phyloP scores from a whole-genome alignment of 2,888 invertebrate genomes.

The Drosophila gaucha region DNA sequence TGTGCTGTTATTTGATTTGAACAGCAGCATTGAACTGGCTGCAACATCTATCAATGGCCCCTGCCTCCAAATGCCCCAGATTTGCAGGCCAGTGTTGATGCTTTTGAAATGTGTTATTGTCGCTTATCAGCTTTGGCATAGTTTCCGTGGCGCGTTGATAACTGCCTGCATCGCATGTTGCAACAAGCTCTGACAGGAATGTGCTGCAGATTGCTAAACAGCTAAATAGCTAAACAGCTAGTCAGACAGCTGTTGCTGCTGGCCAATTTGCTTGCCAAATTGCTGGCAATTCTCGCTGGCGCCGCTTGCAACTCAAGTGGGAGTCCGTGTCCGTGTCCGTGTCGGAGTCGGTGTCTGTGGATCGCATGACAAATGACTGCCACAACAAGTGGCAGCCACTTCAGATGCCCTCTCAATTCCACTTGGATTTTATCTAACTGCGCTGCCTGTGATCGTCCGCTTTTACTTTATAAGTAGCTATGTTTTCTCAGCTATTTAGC shows the following conservation, averaged over 20 bases:
- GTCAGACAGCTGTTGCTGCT: slow-evolving; percentile 52
- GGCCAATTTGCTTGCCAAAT: slow-evolving; percentile 65
- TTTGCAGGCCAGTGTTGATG: slow-evolving; percentile 15
- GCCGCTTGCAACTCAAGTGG: slow-evolving; percentile 46
- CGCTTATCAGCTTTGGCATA: slow-evolving; percentile 60
- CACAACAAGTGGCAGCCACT: slow-evolving; percentile 64
- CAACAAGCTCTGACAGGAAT: slow-evolving; percentile 71
- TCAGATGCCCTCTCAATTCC: slow-evolving; percentile 27
- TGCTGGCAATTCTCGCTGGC: slow-evolving; percentile 70
- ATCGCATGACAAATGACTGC: slow-evolving; percentile 71
- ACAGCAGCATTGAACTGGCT: slow-evolving; percentile 7
- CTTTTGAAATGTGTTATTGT: slow-evolving; percentile 21
- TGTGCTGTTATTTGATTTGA: slow-evolving; percentile 17
- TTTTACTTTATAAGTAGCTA: slow-evolving; percentile 56
- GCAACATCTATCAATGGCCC: slow-evolving; percentile 36
- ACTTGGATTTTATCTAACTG: slow-evolving; percentile 4
- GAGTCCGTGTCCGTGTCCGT: slow-evolving; percentile 43
- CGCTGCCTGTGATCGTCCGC: slow-evolving; percentile 22
- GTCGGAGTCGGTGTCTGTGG: slow-evolving; percentile 37
- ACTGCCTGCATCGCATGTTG: slow-evolving; percentile 54
- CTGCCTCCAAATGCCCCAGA: slow-evolving; percentile 14
- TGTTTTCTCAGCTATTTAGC: slow-evolving; percentile 37
- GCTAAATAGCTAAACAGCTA: slow-evolving; percentile 19
- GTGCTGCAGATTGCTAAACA: slow-evolving; percentile 61
- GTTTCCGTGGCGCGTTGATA: slow-evolving; percentile 53